These are phyloP conservation scores for Callosobruchus maculatus DNA, from an alignment of 2,888 invertebrate genomes.

Conservation along the genomic window DNA sequence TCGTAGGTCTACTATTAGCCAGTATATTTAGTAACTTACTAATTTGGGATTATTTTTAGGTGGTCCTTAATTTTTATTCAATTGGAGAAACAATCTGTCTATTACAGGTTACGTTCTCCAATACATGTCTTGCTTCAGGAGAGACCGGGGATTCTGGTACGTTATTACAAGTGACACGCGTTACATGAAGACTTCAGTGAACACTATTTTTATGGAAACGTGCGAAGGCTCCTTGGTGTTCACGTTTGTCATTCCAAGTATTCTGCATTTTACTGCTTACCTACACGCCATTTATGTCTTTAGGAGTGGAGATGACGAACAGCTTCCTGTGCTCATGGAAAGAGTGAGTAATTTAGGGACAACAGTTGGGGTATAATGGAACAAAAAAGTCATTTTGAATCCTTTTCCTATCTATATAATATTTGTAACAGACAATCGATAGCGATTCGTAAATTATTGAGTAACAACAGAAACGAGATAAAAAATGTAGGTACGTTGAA, in stretches of 20 bases:
- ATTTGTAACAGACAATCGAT: no score
- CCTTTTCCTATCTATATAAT: no score
- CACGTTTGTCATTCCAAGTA: slow-evolving; percentile 70
- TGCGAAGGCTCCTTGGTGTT: slow-evolving; percentile 71
- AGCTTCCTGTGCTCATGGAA: slow-evolving; percentile 79
- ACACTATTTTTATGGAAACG: slow-evolving; percentile 54
- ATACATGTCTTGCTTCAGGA: slow-evolving; percentile 72
- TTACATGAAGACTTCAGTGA: slow-evolving; percentile 13
- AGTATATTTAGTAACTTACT: no score
- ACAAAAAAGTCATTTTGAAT: no score
- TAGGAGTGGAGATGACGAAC: slow-evolving; percentile 75
- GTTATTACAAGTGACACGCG: slow-evolving; percentile 29
- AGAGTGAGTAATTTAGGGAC: slow-evolving; percentile 60
- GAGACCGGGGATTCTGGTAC: slow-evolving; percentile 71
- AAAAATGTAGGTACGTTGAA: no score
- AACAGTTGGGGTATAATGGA: no score
- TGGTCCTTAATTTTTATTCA: no score
- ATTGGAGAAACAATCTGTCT: background rate
- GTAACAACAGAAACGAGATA: no score
- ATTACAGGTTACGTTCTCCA: slow-evolving; percentile 67
- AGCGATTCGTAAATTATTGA: no score
- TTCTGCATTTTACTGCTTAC: slow-evolving; percentile 70
- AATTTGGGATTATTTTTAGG: no score
- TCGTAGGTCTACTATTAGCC: no score
- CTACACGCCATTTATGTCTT: slow-evolving; percentile 70